Conservation (phyloP, 2,113 vertebrate species). For the Crotalus viridis region DNA sequence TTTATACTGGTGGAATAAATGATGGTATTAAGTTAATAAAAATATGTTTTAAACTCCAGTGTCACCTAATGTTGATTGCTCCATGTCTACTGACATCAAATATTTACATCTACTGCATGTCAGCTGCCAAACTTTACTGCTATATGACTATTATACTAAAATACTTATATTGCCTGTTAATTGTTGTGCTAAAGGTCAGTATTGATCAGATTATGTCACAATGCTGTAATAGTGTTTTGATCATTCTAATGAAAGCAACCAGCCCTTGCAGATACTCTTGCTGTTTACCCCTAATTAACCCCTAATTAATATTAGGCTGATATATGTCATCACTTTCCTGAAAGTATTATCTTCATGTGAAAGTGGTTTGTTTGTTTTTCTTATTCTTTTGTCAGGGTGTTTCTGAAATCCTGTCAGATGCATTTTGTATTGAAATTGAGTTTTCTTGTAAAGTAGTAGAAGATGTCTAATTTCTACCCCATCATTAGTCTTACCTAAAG, state of each 20-base stretch:
- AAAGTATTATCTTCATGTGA: background rate
- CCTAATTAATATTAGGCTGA: background rate
- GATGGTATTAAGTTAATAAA: background rate
- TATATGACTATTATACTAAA: background rate
- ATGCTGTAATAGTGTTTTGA: background rate
- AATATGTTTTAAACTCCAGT: background rate
- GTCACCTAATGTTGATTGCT: background rate
- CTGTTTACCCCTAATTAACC: background rate
- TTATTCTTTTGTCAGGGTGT: background rate
- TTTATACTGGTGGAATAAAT: background rate
- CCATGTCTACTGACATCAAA: background rate
- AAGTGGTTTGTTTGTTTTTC: background rate
- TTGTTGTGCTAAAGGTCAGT: background rate
- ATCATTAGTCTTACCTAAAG: background rate
- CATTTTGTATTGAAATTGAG: background rate
- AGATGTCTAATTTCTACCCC: background rate
- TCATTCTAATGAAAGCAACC: background rate
- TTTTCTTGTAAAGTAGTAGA: background rate
- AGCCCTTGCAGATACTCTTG: background rate
- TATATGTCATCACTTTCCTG: background rate
- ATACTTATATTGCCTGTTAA: background rate
- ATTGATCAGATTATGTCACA: background rate
- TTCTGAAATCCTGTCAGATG: background rate
- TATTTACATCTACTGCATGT: background rate
- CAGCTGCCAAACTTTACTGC: background rate